Evolutionary conservation across 2,797 vertebrate species (phyloP).

Genomic region (Helostoma temminkii): DNA sequence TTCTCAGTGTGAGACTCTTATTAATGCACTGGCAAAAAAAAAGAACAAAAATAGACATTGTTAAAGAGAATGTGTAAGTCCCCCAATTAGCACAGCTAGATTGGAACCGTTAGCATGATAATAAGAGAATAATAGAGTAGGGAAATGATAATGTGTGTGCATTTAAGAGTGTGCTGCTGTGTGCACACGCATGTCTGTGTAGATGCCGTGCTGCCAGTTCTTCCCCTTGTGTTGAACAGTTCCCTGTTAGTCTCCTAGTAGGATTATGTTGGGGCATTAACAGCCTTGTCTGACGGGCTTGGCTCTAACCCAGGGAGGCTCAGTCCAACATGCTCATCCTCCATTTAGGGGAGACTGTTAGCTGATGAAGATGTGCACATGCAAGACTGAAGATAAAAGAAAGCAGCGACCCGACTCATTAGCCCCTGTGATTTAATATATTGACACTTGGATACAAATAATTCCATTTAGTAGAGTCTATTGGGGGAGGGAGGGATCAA

Average conservation of each 20-base stretch:
- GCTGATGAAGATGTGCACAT: conserved; percentile 89
- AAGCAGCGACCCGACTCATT: conserved; percentile 97
- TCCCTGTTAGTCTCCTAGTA: conserved; percentile 69
- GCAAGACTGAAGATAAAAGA: conserved; percentile 95
- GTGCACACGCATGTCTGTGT: conserved; percentile 31
- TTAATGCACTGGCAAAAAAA: conserved; percentile 78
- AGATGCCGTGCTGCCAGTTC: conserved; percentile 47
- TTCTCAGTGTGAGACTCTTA: conserved; percentile 82
- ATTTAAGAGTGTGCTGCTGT: conserved; percentile 36
- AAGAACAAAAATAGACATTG: conserved; percentile 80
- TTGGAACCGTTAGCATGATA: conserved; percentile 78
- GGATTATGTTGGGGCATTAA: conserved; percentile 81
- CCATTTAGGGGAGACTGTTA: conserved; percentile 86
- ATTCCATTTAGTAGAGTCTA: conserved; percentile 97
- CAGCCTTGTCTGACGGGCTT: conserved; percentile 80
- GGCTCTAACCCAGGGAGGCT: conserved; percentile 81
- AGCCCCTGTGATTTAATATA: conserved; percentile 99
- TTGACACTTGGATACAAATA: conserved; percentile 99
- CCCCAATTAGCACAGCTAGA: conserved; percentile 83
- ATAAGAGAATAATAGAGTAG: conserved; percentile 83
- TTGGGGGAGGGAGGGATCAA: conserved; percentile 93
- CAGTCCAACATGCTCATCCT: conserved; percentile 79
- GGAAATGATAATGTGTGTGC: conserved; percentile 59
- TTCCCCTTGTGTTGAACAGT: conserved; percentile 66
- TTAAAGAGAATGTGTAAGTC: conserved; percentile 82